Evolutionary conservation across 2,888 invertebrate genomes (phyloP).

Genomic region (Yponomeuta plumbellus): DNA sequence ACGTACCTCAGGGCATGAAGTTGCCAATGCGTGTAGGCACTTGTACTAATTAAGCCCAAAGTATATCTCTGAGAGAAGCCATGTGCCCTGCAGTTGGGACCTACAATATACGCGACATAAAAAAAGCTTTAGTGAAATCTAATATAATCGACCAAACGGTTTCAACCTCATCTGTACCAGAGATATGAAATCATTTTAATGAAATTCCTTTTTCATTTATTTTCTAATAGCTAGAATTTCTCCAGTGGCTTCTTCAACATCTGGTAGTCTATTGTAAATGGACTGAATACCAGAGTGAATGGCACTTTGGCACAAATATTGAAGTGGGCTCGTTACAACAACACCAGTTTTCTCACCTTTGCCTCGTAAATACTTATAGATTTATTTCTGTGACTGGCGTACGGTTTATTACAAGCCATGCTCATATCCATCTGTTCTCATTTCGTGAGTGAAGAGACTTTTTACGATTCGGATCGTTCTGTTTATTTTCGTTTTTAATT

Average conservation of each 20-base stretch:
- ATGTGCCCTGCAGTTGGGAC: no score
- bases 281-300: conserved; percentile 50
- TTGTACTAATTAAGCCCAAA: no score
- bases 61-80: no score
- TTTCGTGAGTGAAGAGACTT: conserved; percentile 70
- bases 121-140: no score
- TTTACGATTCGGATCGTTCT: conserved; percentile 73
- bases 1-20: no score
- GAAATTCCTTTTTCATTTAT: no score
- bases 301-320: conserved; percentile 46
- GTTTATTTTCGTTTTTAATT: conserved; percentile 78
- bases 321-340: conserved; percentile 42
- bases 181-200: no score
- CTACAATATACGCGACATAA: no score
- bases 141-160: no score
- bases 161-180: no score
- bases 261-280: conserved; percentile 33
- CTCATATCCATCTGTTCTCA: conserved; percentile 69
- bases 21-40: no score
- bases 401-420: conserved; percentile 53
- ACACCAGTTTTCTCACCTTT: conserved; percentile 58
- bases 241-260: background rate
- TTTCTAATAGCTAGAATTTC: no score
- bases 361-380: conserved; percentile 57
- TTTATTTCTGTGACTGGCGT: conserved; percentile 73